These are phyloP conservation scores for Cryptocephalus primarius DNA, from an alignment of 2,888 invertebrate genomes.

Conservation along the genomic window DNA sequence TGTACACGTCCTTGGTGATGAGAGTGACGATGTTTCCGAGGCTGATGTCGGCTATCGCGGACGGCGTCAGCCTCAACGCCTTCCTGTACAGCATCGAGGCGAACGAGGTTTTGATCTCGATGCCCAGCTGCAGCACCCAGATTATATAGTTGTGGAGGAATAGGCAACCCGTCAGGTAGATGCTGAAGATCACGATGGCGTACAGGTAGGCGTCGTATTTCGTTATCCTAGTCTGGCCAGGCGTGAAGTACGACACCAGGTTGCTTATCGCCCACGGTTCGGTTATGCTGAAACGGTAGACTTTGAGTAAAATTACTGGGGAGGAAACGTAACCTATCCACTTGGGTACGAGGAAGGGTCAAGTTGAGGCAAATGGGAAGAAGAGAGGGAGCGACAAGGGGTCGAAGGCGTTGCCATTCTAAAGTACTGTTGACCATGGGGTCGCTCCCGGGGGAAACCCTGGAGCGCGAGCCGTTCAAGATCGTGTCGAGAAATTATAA, in stretches of 20 bases:
- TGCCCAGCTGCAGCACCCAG: constrained; percentile 57
- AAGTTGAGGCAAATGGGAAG: too few relatives aligned
- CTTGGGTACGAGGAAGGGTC: too few relatives aligned
- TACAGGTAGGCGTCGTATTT: constrained; percentile 53
- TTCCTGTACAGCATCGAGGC: constrained; percentile 43
- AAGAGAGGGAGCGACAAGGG: too few relatives aligned
- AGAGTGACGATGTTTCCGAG: constrained; percentile 69
- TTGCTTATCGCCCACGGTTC: constrained; percentile 22
- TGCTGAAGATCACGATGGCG: constrained; percentile 57
- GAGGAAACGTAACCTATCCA: too few relatives aligned
- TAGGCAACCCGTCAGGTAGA: constrained; percentile 60
- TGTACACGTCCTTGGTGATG: constrained; percentile 83
- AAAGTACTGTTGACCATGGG: too few relatives aligned
- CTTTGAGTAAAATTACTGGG: too few relatives aligned
- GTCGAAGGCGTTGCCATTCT: too few relatives aligned
- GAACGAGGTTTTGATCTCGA: constrained; percentile 68
- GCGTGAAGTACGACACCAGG: constrained; percentile 21
- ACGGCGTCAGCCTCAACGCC: constrained; percentile 24
- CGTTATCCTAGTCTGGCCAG: constrained; percentile 18
- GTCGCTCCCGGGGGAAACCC: too few relatives aligned
- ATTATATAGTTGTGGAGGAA: constrained; percentile 62
- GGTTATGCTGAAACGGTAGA: constrained; percentile 19
- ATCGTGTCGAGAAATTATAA: too few relatives aligned
- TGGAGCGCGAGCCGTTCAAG: too few relatives aligned
- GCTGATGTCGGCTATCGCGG: constrained; percentile 60